A percentile compares a stretch with the other conserved stretches of the same genome.
Evolutionary conservation across 2,113 vertebrate species (phyloP).

Genomic region (Sus scrofa): DNA sequence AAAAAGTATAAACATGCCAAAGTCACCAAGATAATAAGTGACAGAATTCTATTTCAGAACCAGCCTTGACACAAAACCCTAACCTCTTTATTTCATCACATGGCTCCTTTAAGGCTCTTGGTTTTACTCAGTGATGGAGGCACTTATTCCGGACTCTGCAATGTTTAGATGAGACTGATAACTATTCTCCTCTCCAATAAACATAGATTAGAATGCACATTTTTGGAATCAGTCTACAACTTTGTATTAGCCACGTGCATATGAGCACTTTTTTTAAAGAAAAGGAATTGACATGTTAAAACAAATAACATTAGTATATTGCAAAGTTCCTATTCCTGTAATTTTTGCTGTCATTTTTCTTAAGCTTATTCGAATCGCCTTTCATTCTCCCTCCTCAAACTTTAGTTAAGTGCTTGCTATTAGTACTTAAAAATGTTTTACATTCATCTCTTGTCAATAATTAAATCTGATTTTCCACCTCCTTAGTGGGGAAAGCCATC

Average conservation of each 20-base stretch:
- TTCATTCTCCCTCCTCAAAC: background rate
- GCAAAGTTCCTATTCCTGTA: background rate
- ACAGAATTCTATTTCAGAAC: background rate
- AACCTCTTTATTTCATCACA: background rate
- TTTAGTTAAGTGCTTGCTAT: background rate
- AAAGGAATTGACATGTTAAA: background rate
- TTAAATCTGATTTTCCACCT: background rate
- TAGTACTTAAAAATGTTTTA: constrained; percentile 26
- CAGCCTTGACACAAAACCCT: background rate
- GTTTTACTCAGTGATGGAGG: background rate
- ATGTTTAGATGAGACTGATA: background rate
- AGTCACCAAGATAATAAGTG: background rate
- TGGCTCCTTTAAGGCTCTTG: background rate
- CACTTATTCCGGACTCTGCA: background rate
- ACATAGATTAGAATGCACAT: background rate
- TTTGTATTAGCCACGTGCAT: background rate
- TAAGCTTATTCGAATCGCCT: background rate
- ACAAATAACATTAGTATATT: background rate
- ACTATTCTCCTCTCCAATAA: background rate
- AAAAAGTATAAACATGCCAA: background rate
- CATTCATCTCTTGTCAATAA: background rate
- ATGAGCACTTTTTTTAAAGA: background rate
- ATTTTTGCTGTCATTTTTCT: background rate
- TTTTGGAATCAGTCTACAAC: background rate
- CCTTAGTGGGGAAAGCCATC: background rate